Evolutionary conservation across 2,888 invertebrate genomes (phyloP).

Genomic region (Netelia melanura): DNA sequence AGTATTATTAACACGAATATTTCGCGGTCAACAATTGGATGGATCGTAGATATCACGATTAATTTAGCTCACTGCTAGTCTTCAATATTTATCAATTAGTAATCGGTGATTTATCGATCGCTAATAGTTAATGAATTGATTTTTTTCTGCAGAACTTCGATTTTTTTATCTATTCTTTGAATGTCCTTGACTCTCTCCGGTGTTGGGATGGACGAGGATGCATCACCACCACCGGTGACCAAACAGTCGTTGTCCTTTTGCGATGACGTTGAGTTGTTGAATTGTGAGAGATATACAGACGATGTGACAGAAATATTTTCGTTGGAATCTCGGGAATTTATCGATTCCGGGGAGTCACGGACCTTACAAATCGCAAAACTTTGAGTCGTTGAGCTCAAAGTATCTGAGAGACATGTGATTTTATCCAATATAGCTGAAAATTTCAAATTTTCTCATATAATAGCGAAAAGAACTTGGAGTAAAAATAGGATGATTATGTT

Average conservation of each 20-base stretch:
- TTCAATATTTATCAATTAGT: not conserved
- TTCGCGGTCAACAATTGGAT: conserved; percentile 46
- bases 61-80: not conserved
- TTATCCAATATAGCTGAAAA: conserved; percentile 78
- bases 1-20: conserved; percentile 3
- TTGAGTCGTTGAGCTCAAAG: conserved; percentile 65
- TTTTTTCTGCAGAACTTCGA: conserved; percentile 67
- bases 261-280: conserved; percentile 52
- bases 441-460: not conserved
- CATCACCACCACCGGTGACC: conserved; percentile 76
- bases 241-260: conserved; percentile 71
- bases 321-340: conserved; percentile 39
- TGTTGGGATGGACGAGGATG: conserved; percentile 74
- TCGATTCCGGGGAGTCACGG: conserved; percentile 17
- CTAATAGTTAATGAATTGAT: not conserved
- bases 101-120: not conserved
- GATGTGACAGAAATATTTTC: conserved; percentile 59
- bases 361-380: conserved; percentile 15
- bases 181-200: conserved; percentile 72
- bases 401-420: conserved; percentile 74
- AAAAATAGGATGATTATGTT: conserved; percentile 5
- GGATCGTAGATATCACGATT: conserved; percentile 34
- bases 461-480: too few species aligned
- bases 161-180: conserved; percentile 71
- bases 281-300: conserved; percentile 50